A percentile compares a stretch with the other conserved stretches of the same genome.
Evolutionary conservation across 2,797 vertebrate genomes (phyloP).

Genomic region (Pogoniulus pusillus): DNA sequence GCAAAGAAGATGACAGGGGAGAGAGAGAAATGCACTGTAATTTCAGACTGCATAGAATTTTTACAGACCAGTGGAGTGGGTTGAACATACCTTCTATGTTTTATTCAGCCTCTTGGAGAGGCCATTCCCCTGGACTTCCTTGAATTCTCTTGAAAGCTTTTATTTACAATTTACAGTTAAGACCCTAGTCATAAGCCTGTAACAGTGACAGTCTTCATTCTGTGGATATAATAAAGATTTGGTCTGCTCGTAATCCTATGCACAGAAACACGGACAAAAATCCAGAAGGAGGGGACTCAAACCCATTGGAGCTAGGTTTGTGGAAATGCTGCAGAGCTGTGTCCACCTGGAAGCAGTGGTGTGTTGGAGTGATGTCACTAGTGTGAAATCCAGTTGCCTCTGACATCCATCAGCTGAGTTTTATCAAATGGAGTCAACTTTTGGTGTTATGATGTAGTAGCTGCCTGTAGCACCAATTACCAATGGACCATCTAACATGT

Average conservation of each 20-base stretch:
- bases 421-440: background rate
- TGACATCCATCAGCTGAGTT: background rate
- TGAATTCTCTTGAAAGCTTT: too few relatives aligned
- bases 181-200: too few relatives aligned
- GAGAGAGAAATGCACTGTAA: too few relatives aligned
- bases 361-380: background rate
- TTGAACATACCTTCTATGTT: too few relatives aligned
- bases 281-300: background rate
- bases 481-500: background rate
- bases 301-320: background rate
- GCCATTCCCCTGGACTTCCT: too few relatives aligned
- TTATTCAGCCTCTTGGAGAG: too few relatives aligned
- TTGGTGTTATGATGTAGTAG: background rate
- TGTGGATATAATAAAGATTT: background rate
- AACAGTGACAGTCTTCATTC: background rate
- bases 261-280: background rate
- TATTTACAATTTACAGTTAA: too few relatives aligned
- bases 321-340: background rate
- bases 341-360: background rate
- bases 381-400: background rate
- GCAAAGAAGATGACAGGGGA: too few relatives aligned
- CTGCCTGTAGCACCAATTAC: background rate
- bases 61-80: too few relatives aligned
- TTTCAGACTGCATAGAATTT: too few relatives aligned
- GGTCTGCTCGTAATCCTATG: rapidly evolving